phyloP scores from a whole-genome alignment of 2,888 invertebrate genomes.

The Drosophila austrosaltans region DNA sequence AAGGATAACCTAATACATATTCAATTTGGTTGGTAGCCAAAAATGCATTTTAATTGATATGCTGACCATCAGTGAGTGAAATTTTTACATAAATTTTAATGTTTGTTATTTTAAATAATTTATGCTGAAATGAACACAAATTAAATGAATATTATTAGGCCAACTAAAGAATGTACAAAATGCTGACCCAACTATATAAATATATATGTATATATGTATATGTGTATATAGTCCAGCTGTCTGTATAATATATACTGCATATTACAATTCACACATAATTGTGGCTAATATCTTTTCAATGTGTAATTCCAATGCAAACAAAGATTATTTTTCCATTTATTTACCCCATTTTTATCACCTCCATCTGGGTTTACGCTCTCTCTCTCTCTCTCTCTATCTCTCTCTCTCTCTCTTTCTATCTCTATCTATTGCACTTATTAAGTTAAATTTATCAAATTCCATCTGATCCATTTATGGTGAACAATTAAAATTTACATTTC shows the following conservation, averaged over 20 bases:
- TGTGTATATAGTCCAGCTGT: too few relatives aligned
- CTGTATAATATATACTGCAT: neutral
- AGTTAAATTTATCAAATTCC: slow-evolving; percentile 35
- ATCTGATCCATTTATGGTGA: slow-evolving; percentile 2
- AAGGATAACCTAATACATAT: slow-evolving; percentile 29
- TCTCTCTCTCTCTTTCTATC: too few relatives aligned
- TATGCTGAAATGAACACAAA: slow-evolving; percentile 68
- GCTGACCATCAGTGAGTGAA: slow-evolving; percentile 37
- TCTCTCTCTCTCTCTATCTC: too few relatives aligned
- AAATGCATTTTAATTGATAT: slow-evolving; percentile 60
- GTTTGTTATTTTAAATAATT: slow-evolving; percentile 38
- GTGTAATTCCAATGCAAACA: neutral
- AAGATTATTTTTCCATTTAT: slow-evolving; percentile 12
- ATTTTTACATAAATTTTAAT: slow-evolving; percentile 50
- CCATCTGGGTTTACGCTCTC: neutral
- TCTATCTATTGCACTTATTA: neutral
- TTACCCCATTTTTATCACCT: neutral
- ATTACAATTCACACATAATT: slow-evolving; percentile 13
- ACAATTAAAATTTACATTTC: slow-evolving; percentile 49
- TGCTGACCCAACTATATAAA: neutral
- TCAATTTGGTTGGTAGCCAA: slow-evolving; percentile 45
- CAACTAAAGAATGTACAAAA: neutral
- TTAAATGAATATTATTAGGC: slow-evolving; percentile 53
- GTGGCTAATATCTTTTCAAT: slow-evolving; percentile 12
- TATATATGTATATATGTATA: neutral